Conservation (phyloP, 2,113 vertebrate genomes). For the Ciconia stormi region DNA sequence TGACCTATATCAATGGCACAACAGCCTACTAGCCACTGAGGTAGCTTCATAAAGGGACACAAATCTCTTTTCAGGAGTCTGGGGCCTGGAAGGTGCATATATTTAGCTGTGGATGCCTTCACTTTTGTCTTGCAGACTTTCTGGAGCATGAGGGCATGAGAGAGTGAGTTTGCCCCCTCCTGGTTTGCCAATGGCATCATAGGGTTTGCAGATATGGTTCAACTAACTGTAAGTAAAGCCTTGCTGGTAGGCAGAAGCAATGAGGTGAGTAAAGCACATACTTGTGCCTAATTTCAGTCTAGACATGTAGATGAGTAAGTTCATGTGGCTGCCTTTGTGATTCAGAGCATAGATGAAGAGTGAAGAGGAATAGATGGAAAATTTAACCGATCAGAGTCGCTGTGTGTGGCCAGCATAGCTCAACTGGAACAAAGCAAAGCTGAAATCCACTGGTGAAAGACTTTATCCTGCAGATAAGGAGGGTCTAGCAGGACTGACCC, state of each 20-base stretch:
- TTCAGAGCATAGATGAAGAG: background rate
- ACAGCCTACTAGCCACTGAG: background rate
- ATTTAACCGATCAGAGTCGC: fast-evolving
- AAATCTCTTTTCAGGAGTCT: background rate
- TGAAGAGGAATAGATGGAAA: background rate
- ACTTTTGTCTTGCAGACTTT: background rate
- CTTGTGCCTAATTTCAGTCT: background rate
- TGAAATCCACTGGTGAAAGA: background rate
- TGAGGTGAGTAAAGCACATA: background rate
- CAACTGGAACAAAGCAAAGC: background rate
- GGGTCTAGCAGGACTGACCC: background rate
- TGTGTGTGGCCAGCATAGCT: background rate
- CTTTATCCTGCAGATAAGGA: background rate
- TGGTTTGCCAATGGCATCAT: background rate
- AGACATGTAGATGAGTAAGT: background rate
- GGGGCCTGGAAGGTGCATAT: background rate
- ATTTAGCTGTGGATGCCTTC: background rate
- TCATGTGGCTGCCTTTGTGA: background rate
- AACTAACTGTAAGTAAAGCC: background rate
- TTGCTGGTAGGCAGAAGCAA: background rate
- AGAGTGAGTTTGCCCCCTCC: background rate
- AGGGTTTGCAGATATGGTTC: background rate
- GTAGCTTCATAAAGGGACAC: background rate
- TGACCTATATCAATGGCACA: background rate
- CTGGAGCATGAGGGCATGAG: background rate